A percentile compares a stretch with the other conserved stretches of the same genome.
Evolutionary conservation across 2,888 invertebrate genomes (phyloP).

Genomic region (Coenonympha glycerion): DNA sequence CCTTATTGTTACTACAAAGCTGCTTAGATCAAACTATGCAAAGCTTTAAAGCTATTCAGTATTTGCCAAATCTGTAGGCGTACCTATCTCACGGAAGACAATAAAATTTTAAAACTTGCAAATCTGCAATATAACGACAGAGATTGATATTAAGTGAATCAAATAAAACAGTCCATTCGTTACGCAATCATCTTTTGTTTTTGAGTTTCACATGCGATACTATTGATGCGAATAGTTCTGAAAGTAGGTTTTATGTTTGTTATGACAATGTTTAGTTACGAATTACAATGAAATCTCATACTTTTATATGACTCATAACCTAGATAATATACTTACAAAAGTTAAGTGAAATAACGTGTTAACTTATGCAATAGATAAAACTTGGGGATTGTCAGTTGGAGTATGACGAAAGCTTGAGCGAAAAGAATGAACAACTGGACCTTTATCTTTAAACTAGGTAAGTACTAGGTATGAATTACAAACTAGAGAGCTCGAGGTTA

Average conservation of each 20-base stretch:
- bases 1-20: no score
- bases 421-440: no score
- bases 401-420: neutral
- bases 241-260: conserved; percentile 1
- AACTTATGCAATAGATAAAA: neutral
- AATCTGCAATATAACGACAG: conserved; percentile 25
- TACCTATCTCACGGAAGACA: conserved; percentile 7
- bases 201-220: conserved; percentile 38
- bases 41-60: neutral
- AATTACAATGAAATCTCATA: neutral
- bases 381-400: neutral
- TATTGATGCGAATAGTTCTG: conserved; percentile 23
- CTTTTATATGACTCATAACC: neutral
- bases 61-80: neutral
- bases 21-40: neutral
- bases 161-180: conserved; percentile 32
- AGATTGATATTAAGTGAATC: conserved; percentile 38
- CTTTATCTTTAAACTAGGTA: no score
- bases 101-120: conserved; percentile 20
- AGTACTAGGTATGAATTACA: no score
- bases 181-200: conserved; percentile 45
- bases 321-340: conserved; percentile 1
- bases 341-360: neutral
- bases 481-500: no score
- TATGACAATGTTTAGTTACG: conserved; percentile 7